Percentiles rank a stretch among this genome's conserved stretches.
Conservation (phyloP, 2,888 invertebrate genomes). For the Portevinia maculata region DNA sequence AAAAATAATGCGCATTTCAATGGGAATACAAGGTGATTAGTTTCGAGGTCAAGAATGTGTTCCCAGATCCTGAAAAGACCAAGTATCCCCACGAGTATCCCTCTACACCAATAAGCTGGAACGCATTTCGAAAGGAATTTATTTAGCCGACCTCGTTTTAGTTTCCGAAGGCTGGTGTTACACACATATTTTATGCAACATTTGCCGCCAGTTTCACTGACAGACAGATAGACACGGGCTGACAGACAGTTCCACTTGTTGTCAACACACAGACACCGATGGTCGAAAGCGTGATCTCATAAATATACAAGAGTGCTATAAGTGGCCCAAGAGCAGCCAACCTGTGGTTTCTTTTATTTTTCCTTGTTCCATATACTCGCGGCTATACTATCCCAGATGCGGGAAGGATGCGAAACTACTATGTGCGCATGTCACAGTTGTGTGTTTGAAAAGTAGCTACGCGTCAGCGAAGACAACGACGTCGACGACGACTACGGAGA, state of each 20-base stretch:
- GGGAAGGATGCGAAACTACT: conserved; percentile 54
- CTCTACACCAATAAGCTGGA: not conserved
- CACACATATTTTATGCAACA: conserved; percentile 60
- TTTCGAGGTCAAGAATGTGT: conserved; percentile 59
- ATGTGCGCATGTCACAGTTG: conserved; percentile 70
- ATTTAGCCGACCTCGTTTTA: conserved; percentile 59
- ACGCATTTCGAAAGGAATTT: conserved; percentile 57
- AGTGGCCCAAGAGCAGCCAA: conserved; percentile 36
- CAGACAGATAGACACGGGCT: conserved; percentile 71
- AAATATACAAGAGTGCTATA: conserved; percentile 71
- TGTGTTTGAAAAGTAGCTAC: conserved; percentile 70
- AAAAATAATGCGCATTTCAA: conserved; percentile 68
- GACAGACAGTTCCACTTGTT: conserved; percentile 74
- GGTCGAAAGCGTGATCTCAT: conserved; percentile 74
- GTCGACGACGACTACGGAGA: conserved; percentile 32
- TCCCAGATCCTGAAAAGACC: conserved; percentile 12
- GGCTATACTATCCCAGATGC: conserved; percentile 57
- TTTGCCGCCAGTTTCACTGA: conserved; percentile 54
- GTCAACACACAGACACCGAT: conserved; percentile 72
- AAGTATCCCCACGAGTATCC: conserved; percentile 66
- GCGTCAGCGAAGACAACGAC: conserved; percentile 51
- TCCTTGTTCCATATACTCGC: conserved; percentile 39
- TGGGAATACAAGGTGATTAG: conserved; percentile 57
- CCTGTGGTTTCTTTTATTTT: conserved; percentile 30
- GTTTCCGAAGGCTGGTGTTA: conserved; percentile 41